phyloP scores from a whole-genome alignment of 2,113 vertebrate genomes.

The Gnathonemus longibarbis region DNA sequence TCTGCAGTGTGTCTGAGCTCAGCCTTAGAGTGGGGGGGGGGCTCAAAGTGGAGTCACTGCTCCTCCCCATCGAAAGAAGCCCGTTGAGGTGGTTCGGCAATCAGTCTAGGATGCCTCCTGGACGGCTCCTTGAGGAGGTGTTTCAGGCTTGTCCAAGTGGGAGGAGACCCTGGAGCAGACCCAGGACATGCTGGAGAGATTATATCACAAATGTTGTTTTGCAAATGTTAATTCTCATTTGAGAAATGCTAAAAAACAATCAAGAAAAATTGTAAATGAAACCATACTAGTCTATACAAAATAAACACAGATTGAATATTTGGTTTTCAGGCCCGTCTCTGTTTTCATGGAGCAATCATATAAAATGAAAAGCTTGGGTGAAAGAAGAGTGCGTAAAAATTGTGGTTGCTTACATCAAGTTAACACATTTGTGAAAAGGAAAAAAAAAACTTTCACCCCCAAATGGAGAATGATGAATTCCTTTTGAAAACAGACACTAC shows the following conservation, averaged over 20 bases:
- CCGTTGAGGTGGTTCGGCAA: no score
- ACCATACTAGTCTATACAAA: not conserved
- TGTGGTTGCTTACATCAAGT: not conserved
- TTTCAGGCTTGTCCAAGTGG: no score
- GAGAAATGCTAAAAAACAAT: not conserved
- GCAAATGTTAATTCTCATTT: not conserved
- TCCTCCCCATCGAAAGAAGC: no score
- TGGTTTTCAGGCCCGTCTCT: not conserved
- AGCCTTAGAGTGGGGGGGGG: no score
- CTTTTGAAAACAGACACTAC: not conserved
- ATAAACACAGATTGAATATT: not conserved
- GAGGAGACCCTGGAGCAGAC: no score
- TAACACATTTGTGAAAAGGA: not conserved
- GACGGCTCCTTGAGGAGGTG: no score
- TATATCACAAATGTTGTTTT: not conserved
- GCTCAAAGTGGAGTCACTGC: no score
- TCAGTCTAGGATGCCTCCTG: no score
- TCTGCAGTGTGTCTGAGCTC: no score
- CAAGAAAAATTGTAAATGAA: not conserved
- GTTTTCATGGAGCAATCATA: not conserved
- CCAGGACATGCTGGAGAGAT: no score
- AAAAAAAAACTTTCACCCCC: not conserved
- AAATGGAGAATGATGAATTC: not conserved
- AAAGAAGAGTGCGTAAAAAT: not conserved
- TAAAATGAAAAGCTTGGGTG: not conserved